A percentile compares a stretch with the other conserved stretches of the same genome.
Conservation (phyloP, 1,140 invertebrate species). For the Bombus sibiricus region DNA sequence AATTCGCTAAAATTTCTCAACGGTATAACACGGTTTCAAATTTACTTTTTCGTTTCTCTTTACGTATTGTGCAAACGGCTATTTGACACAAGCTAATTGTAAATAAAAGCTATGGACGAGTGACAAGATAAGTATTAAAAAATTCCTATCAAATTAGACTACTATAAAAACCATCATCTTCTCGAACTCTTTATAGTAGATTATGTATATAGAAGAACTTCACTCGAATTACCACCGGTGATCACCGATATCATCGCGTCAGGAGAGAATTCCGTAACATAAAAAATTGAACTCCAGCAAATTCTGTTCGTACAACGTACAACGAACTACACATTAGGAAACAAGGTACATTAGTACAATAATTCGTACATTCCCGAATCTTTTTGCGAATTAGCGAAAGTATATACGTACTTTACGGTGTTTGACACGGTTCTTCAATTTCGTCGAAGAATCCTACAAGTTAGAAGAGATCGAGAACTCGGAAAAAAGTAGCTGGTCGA, state of each 20-base stretch:
- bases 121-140: background rate
- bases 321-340: fast-evolving
- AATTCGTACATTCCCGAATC: no score
- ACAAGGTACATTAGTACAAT: background rate
- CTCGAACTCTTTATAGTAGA: background rate
- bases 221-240: no score
- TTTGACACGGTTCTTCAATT: background rate
- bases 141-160: background rate
- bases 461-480: background rate
- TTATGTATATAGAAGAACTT: background rate
- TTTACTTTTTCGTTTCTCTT: background rate
- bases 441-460: background rate
- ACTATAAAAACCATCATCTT: background rate
- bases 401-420: background rate
- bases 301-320: background rate
- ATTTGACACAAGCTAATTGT: background rate
- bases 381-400: background rate
- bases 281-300: background rate
- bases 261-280: no score
- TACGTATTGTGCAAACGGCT: fast-evolving
- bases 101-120: background rate
- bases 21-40: background rate
- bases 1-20: background rate
- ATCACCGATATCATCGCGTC: background rate
- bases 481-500: conserved; percentile 36